phyloP scores from a whole-genome alignment of 30 jellyfish, hydroid and myxozoan genomes.

The Aurelia sp. region DNA sequence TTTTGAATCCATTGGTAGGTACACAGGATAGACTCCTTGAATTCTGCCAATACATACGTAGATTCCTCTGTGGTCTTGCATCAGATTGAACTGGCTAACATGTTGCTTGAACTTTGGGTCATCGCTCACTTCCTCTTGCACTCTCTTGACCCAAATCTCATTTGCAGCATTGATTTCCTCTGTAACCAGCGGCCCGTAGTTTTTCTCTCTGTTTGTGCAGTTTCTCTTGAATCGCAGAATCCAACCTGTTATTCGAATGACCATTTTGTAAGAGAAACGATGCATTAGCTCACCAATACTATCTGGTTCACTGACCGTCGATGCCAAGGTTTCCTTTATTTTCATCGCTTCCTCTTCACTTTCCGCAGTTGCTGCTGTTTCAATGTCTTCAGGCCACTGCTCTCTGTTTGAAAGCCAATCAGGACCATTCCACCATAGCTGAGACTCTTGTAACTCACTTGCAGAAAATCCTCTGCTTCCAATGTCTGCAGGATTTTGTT shows the following conservation, averaged over 20 bases:
- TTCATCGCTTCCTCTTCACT: constrained; percentile 46
- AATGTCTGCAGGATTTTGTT: constrained; percentile 59
- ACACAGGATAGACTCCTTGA: constrained; percentile 68
- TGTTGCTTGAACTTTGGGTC: constrained; percentile 29
- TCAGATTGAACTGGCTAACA: constrained; percentile 19
- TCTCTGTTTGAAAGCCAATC: constrained; percentile 41
- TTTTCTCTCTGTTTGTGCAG: constrained; percentile 30
- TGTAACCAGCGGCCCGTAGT: constrained; percentile 58
- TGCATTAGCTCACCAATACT: constrained; percentile 16
- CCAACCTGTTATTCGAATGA: constrained; percentile 66
- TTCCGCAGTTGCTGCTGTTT: constrained; percentile 27
- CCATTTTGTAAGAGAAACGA: constrained; percentile 19
- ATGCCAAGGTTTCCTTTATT: constrained; percentile 31
- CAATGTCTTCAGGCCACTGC: constrained; percentile 44
- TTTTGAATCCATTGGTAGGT: constrained; percentile 31
- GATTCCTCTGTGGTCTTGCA: constrained; percentile 32
- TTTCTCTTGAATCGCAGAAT: constrained; percentile 52
- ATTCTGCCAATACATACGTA: constrained; percentile 43
- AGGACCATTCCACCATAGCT: constrained; percentile 60
- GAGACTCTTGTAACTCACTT: neutral
- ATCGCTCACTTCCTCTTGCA: constrained; percentile 34
- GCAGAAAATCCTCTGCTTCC: constrained; percentile 47
- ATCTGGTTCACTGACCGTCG: constrained; percentile 8
- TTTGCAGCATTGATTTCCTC: constrained; percentile 54
- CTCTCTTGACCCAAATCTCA: constrained; percentile 37